A percentile compares a stretch with the other conserved stretches of the same genome.
phyloP scores from a whole-genome alignment of 2,113 vertebrate genomes.

The Aepyceros melampus region DNA sequence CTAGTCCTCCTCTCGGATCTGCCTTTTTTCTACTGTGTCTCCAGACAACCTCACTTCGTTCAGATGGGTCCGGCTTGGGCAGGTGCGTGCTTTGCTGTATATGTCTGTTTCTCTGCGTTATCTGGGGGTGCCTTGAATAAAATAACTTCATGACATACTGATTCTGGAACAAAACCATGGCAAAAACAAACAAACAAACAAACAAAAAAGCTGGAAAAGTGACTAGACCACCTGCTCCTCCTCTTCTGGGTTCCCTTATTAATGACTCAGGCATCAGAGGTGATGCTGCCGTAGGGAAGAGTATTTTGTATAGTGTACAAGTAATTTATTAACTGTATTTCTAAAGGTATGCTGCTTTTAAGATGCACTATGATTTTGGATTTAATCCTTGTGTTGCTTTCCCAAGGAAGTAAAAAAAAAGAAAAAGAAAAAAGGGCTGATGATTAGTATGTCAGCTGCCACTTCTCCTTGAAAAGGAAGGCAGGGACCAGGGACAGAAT shows the following conservation, averaged over 20 bases:
- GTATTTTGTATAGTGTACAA: conserved; percentile 82
- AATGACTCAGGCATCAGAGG: conserved; percentile 83
- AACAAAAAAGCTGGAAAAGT: conserved; percentile 46
- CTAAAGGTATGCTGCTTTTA: conserved; percentile 86
- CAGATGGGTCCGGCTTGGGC: conserved; percentile 75
- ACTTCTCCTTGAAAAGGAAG: conserved; percentile 77
- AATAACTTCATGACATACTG: conserved; percentile 81
- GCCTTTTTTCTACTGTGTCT: conserved; percentile 62
- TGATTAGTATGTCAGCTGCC: conserved; percentile 77
- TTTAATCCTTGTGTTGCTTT: conserved; percentile 83
- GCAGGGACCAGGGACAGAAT: conserved; percentile 51
- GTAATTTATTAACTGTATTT: conserved; percentile 87
- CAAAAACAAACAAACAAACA: background rate
- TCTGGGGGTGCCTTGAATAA: conserved; percentile 90
- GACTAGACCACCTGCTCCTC: conserved; percentile 74
- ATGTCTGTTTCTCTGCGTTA: conserved; percentile 84
- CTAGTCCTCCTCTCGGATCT: conserved; percentile 69
- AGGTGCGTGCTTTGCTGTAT: conserved; percentile 77
- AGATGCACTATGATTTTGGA: conserved; percentile 85
- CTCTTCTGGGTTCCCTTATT: conserved; percentile 75
- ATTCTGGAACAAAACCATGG: conserved; percentile 86
- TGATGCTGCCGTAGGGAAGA: conserved; percentile 83
- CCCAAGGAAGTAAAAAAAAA: conserved; percentile 80
- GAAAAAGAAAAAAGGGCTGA: conserved; percentile 52
- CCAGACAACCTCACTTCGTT: conserved; percentile 78